Conservation (phyloP, 2,797 vertebrate genomes). For the Cottoperca gobio region DNA sequence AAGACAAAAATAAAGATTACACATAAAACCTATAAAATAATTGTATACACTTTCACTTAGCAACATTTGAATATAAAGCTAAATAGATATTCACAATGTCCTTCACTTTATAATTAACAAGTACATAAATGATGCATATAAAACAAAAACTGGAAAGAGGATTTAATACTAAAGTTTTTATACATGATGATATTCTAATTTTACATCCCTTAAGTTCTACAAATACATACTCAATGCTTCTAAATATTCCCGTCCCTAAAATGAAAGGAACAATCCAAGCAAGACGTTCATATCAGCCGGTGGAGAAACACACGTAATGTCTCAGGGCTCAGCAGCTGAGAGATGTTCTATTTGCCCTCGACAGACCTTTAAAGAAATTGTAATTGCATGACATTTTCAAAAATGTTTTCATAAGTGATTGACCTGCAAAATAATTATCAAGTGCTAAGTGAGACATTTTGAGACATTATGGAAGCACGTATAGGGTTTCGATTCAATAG, state of each 20-base stretch:
- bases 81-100: neutral
- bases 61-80: neutral
- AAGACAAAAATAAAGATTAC: too few species aligned
- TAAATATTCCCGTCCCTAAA: accelerated
- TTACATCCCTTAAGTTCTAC: neutral
- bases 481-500: neutral
- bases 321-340: neutral
- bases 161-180: neutral
- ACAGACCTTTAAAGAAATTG: constrained; percentile 15
- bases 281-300: neutral
- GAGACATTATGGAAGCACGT: constrained; percentile 22
- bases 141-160: neutral
- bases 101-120: neutral
- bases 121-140: neutral
- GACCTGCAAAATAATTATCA: constrained; percentile 5
- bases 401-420: constrained; percentile 22
- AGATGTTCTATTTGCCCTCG: neutral
- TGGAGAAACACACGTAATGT: neutral
- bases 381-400: constrained; percentile 39
- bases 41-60: neutral
- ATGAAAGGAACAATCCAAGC: neutral
- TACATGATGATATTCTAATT: neutral
- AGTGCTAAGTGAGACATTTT: constrained; percentile 14
- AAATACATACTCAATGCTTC: neutral
- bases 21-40: too few species aligned